Conservation (phyloP, 2,113 vertebrate genomes). For the Machaerirhynchus nigripectus region DNA sequence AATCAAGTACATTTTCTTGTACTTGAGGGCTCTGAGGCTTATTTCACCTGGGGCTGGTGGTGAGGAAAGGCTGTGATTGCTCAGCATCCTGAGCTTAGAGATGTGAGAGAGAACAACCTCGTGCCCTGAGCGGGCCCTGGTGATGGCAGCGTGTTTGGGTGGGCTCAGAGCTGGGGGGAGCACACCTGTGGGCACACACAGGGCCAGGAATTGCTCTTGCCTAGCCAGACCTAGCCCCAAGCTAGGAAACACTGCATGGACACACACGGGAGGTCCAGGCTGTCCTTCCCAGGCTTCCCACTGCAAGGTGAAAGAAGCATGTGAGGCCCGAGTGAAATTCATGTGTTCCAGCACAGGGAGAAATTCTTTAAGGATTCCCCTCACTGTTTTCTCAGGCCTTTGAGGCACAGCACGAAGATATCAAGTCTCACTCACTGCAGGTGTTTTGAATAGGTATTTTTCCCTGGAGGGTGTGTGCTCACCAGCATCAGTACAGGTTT, state of each 20-base stretch:
- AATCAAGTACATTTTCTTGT: fast-evolving
- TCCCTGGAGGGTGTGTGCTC: not conserved
- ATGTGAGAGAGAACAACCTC: not conserved
- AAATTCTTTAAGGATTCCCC: not conserved
- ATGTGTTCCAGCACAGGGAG: not conserved
- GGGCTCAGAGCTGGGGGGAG: not conserved
- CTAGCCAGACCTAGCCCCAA: not conserved
- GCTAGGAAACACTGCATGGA: fast-evolving
- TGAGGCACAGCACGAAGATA: not conserved
- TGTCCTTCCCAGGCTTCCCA: not conserved
- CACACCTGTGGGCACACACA: not conserved
- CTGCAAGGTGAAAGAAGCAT: fast-evolving
- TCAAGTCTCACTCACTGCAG: not conserved
- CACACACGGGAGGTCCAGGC: not conserved
- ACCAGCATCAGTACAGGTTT: fast-evolving
- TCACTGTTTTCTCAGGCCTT: not conserved
- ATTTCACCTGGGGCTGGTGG: not conserved
- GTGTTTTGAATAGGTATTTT: not conserved
- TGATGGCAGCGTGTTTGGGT: fast-evolving
- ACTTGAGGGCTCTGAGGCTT: not conserved
- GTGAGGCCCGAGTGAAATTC: fast-evolving
- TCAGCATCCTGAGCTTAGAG: not conserved
- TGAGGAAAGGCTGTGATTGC: not conserved
- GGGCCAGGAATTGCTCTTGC: not conserved
- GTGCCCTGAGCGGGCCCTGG: fast-evolving